phyloP scores from a whole-genome alignment of 2,888 invertebrate genomes.

The Philhelius pedissequus region DNA sequence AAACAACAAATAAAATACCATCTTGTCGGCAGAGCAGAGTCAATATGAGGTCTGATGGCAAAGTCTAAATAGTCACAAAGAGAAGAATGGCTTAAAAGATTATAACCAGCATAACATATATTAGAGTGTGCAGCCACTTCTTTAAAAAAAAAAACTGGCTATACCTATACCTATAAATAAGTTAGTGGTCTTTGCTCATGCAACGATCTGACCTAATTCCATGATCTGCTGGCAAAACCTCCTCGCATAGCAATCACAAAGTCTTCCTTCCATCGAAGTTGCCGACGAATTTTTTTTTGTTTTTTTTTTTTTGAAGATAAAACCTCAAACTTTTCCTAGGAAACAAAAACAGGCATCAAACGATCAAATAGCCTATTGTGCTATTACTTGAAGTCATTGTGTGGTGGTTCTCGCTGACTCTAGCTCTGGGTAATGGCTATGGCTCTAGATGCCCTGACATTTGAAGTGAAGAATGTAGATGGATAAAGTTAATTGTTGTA shows the following conservation, averaged over 20 bases:
- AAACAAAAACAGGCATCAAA: slow-evolving; percentile 30
- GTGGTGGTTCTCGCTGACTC: not conserved
- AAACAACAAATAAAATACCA: not conserved
- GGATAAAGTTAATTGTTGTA: slow-evolving; percentile 21
- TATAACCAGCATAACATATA: not conserved
- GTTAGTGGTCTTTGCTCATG: slow-evolving; percentile 22
- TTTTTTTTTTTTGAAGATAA: slow-evolving; percentile 1
- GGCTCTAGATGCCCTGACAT: slow-evolving; percentile 46
- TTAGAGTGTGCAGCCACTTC: not conserved
- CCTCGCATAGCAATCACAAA: not conserved
- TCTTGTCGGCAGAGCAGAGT: not conserved
- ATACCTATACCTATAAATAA: not conserved
- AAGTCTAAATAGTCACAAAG: not conserved
- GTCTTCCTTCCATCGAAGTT: not conserved
- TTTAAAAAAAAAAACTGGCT: not conserved
- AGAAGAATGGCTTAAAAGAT: not conserved
- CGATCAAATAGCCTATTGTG: slow-evolving; percentile 52
- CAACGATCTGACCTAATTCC: slow-evolving; percentile 60
- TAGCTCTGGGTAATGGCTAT: too few relatives aligned
- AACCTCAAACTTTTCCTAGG: slow-evolving; percentile 28
- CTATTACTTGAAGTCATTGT: slow-evolving; percentile 33
- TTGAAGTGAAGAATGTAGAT: slow-evolving; percentile 1
- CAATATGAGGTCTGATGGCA: not conserved
- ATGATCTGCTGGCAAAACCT: slow-evolving; percentile 53
- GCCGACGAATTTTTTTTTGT: not conserved